Evolutionary conservation across 2,113 vertebrate species (phyloP).

Genomic region (Chrysochloris asiatica): DNA sequence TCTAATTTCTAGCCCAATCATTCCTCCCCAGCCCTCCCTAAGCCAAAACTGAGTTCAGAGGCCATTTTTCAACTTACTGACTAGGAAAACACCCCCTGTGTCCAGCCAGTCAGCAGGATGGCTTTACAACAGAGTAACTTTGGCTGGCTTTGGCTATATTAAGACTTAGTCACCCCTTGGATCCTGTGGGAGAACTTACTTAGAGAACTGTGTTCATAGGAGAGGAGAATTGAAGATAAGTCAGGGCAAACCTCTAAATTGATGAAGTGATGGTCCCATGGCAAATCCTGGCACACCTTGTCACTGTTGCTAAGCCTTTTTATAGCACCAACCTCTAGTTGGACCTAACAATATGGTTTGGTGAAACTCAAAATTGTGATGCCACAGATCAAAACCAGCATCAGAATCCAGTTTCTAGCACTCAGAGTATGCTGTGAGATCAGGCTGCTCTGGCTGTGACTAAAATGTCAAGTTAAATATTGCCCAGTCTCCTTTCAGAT

Average conservation of each 20-base stretch:
- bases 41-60: constrained; percentile 46
- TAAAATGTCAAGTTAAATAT: not conserved
- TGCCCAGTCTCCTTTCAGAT: not conserved
- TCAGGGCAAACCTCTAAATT: not conserved
- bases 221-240: constrained; percentile 11
- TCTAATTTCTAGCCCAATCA: constrained; percentile 63
- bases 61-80: constrained; percentile 40
- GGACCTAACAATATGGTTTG: constrained; percentile 7
- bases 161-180: not conserved
- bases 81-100: not conserved
- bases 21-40: constrained; percentile 16
- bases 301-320: constrained; percentile 61
- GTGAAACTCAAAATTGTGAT: not conserved
- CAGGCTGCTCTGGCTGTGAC: not conserved
- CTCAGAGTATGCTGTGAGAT: no score
- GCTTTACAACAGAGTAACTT: not conserved
- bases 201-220: not conserved
- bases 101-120: not conserved
- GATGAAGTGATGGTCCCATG: constrained; percentile 7
- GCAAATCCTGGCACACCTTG: constrained; percentile 75
- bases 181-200: not conserved
- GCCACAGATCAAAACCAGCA: constrained; percentile 20
- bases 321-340: not conserved
- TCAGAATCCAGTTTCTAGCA: not conserved
- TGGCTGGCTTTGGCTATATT: not conserved